Evolutionary conservation across 2,113 vertebrate genomes (phyloP).

Genomic region (Poecilia latipinna): DNA sequence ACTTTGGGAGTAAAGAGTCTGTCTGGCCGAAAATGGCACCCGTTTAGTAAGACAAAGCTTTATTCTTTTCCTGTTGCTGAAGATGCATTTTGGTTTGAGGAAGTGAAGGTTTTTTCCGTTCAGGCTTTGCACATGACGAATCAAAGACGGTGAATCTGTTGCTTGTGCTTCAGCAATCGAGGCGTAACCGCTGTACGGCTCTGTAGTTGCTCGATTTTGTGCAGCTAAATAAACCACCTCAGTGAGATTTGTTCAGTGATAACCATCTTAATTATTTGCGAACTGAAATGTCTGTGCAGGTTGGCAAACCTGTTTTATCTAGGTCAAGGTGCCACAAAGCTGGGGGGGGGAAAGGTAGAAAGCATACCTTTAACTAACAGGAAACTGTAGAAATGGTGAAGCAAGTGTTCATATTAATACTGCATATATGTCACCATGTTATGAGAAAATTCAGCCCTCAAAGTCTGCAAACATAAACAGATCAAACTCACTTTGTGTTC

Average conservation of each 20-base stretch:
- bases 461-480: not conserved
- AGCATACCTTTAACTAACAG: constrained; percentile 9
- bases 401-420: not conserved
- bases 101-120: constrained; percentile 15
- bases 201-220: not conserved
- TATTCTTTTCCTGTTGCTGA: constrained; percentile 18
- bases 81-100: constrained; percentile 14
- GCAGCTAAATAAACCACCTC: not conserved
- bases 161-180: not conserved
- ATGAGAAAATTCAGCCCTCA: not conserved
- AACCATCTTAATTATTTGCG: not conserved
- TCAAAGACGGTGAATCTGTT: not conserved
- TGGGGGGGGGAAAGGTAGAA: not conserved
- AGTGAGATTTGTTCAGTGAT: not conserved
- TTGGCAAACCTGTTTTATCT: constrained; percentile 9
- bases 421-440: not conserved
- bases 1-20: constrained; percentile 1
- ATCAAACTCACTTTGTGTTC: not conserved
- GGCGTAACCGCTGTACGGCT: not conserved
- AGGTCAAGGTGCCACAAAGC: constrained; percentile 33
- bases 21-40: constrained; percentile 19
- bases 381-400: constrained; percentile 38
- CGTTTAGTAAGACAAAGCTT: constrained; percentile 28
- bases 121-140: constrained; percentile 1
- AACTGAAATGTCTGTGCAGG: not conserved